Evolutionary conservation across 1,140 invertebrate genomes (phyloP).

Genomic region (Cylas formicarius): DNA sequence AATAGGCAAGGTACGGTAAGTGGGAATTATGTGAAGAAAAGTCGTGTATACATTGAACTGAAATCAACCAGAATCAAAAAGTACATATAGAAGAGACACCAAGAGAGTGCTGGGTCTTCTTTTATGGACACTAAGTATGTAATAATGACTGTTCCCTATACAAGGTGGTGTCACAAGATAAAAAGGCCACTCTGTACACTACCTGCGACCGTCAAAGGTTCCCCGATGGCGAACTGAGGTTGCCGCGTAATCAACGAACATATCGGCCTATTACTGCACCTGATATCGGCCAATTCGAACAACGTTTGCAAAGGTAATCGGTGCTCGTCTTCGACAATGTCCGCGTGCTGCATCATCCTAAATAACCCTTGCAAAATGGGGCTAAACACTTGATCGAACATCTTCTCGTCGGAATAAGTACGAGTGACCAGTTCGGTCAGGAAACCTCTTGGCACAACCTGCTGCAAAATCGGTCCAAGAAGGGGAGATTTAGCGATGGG

Average conservation of each 20-base stretch:
- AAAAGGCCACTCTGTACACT: no score
- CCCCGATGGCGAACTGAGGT: conserved; percentile 63
- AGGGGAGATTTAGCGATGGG: conserved; percentile 44
- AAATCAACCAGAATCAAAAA: no score
- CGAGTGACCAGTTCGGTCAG: conserved; percentile 56
- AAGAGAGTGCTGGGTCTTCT: no score
- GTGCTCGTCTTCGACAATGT: conserved; percentile 63
- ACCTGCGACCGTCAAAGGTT: conserved; percentile 37
- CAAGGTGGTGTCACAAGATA: no score
- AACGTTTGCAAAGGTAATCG: conserved; percentile 55
- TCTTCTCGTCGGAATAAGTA: conserved; percentile 47
- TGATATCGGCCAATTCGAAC: conserved; percentile 65
- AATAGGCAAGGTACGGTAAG: no score
- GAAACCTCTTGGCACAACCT: conserved; percentile 60
- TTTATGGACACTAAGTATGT: no score
- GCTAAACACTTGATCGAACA: conserved; percentile 60
- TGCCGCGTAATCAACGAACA: conserved; percentile 69
- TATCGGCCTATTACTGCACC: conserved; percentile 61
- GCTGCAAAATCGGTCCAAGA: conserved; percentile 53
- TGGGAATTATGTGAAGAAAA: no score
- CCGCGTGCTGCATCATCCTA: conserved; percentile 59
- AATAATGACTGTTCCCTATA: no score
- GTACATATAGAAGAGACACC: no score
- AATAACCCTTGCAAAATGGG: conserved; percentile 65
- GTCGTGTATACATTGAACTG: no score